Evolutionary conservation across 2,113 vertebrate species (phyloP), one percentile per base, ranked within the genome.

Genomic region (Microcebus ravelobensis): DNA sequence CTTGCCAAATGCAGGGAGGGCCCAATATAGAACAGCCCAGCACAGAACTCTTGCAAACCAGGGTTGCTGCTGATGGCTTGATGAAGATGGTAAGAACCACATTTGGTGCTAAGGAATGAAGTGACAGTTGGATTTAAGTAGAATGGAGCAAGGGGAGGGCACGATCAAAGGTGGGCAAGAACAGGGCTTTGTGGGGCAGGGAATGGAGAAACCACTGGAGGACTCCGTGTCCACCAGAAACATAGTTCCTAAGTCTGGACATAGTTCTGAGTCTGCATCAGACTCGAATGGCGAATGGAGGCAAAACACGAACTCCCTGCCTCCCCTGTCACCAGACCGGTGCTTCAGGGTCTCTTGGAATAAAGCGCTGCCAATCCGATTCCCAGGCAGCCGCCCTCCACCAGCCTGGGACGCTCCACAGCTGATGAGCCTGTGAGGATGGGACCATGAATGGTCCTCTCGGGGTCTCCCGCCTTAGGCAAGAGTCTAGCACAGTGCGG

Each of bases 331-430:
- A 21, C 21, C 7, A 36, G 76, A 23, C 2, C 15, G 42, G 57
- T 23, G 61, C 9, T 59, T 34, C 10, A 70, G 20, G 13, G 11
- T 31, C 42, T 90, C 27, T 11, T 3, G 0, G 59, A 0, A 71
- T 52, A 55, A 87, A 27, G 34, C 4, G 0, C 27, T 74, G 21
- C 29, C 2, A 0, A 8, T 15, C 2, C 48, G 31, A 45, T 79
- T 31, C 20, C 15, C 13, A 77, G 52, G 11, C 21, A 36, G 13
- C 57, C 59, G 15, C 48, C 36, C 13, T 52, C 25, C 8, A 34
- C 20, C 70, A 50, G 42, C 25, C 55, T 4, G 27, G 45, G 81
- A 81, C 20, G 9, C 5, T 83, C 29, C 39, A 27, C 27, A 42
- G 9, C 4, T 36, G 10, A 80, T 18, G 17, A 39, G 9, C 7